phyloP scores from a whole-genome alignment of 1,140 invertebrate species.

The Cephus cinctus region DNA sequence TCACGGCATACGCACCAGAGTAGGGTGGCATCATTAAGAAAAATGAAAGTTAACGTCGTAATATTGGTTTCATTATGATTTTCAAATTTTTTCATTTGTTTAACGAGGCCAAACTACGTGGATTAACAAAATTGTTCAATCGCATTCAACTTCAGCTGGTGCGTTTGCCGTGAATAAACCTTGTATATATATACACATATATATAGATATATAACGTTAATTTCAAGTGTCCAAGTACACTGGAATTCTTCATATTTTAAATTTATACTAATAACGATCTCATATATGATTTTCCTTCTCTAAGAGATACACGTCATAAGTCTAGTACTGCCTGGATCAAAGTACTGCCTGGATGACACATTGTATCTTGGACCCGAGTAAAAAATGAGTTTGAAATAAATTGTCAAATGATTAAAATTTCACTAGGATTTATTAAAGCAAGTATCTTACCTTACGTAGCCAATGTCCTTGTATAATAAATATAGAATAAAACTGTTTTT shows the following conservation, averaged over 20 bases:
- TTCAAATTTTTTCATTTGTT: too few species aligned
- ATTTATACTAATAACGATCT: constrained; percentile 40
- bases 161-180: constrained; percentile 7
- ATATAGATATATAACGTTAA: constrained; percentile 20
- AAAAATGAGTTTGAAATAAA: constrained; percentile 49
- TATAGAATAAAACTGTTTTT: too few species aligned
- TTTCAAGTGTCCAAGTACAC: constrained; percentile 16
- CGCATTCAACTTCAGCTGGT: constrained; percentile 28
- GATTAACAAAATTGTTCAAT: constrained; percentile 21
- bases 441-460: too few species aligned
- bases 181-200: constrained; percentile 10
- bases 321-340: constrained; percentile 46
- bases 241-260: constrained; percentile 38
- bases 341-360: constrained; percentile 48
- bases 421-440: too few species aligned
- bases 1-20: too few species aligned
- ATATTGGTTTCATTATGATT: too few species aligned
- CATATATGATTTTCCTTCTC: constrained; percentile 41
- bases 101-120: constrained; percentile 11
- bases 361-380: constrained; percentile 47
- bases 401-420: too few species aligned
- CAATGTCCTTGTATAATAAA: too few species aligned
- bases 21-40: constrained; percentile 7
- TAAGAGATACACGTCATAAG: constrained; percentile 37
- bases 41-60: constrained; percentile 14